Base-by-base conservation (phyloP, 2,888 invertebrate species). In the Incurvaria masculella region DNA sequence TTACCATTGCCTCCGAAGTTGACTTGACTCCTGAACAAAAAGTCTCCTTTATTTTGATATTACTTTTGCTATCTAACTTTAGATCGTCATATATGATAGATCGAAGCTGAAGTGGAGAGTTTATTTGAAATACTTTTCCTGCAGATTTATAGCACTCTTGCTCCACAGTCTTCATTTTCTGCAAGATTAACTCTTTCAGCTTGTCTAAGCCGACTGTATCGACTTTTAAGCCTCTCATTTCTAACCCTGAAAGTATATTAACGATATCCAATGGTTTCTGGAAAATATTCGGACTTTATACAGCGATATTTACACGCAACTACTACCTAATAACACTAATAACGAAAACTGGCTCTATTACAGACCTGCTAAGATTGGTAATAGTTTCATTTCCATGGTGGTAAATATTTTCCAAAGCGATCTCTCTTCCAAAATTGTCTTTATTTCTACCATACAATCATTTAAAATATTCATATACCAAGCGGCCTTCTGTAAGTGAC, bases 31-130 rank as follows among this genome's bases (percentile, higher is more conserved):
- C 71, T 45, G 60, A 64, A 17, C 57, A 47, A 5, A 65, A 23
- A 0, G 79, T 79, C 55, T 68, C 69, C 49, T 62, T 63, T 19
- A 79, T 64, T 51, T 59, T 64, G 10, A 79, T 57, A 44, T 70
- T 68, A 51, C 61, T 60, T 50, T 64, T 65, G 10, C 59, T 52
- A 53, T 79, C 76, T 14, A 81, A 61, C 48, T 68, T 61, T 50
- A 81, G 57, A 51, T 80, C 72, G 18, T 75, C 76, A 55, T 75
- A 81, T 20, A 81, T 51, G 20, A 80, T 62, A 2, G 61, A 56
- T 1, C 78, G 60, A 39, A 81, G 66, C 57, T 80, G 79, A 51
- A 59, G 49, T 1, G 71, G 51, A 0, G 80, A 80, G 53, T 65
- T 72, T 2, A 79, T 59, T 56, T 69, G 72, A 56, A 80, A 78